Evolutionary conservation across 2,113 vertebrate genomes (phyloP).

Genomic region (Scartelaos histophorus): DNA sequence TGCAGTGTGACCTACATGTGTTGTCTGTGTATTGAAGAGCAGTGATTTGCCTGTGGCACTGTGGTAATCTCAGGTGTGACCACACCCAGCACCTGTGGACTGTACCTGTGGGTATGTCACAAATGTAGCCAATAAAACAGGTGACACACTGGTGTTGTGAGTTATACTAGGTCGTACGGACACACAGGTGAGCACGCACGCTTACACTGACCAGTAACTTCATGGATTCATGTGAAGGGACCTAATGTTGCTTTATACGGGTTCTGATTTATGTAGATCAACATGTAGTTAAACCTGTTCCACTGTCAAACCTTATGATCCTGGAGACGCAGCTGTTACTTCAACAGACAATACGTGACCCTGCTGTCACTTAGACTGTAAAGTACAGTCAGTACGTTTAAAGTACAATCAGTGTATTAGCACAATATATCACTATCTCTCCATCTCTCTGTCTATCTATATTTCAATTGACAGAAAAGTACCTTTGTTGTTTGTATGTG

Average conservation of each 20-base stretch:
- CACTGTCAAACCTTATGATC: background rate
- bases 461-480: too few species aligned
- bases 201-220: too few species aligned
- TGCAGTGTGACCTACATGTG: background rate
- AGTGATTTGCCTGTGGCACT: background rate
- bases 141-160: background rate
- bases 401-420: background rate
- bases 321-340: background rate
- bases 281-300: constrained; percentile 44
- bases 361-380: background rate
- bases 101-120: background rate
- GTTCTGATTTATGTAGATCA: background rate
- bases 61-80: background rate
- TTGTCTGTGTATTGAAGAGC: background rate
- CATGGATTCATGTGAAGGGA: too few species aligned
- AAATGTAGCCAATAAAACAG: background rate
- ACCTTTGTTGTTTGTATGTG: too few species aligned
- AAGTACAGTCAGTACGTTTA: too few species aligned
- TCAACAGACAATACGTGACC: background rate
- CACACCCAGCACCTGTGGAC: background rate
- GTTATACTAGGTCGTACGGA: too few species aligned
- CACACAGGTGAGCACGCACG: background rate
- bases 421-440: background rate
- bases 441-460: too few species aligned
- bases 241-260: too few species aligned